These are phyloP conservation scores for Tenebrio molitor DNA, from an alignment of 1,140 invertebrate genomes.

Conservation along the genomic window DNA sequence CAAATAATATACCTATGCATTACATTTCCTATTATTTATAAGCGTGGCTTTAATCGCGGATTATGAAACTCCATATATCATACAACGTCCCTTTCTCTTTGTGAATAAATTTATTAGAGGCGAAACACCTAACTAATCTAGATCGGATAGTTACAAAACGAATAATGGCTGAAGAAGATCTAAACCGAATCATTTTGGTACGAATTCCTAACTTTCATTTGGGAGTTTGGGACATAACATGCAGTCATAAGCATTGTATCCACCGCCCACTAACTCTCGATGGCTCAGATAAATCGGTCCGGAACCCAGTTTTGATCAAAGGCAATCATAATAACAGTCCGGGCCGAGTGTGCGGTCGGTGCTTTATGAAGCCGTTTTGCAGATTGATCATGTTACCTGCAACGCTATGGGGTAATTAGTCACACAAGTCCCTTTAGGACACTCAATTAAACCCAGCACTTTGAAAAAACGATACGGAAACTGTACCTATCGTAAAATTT, in stretches of 20 bases:
- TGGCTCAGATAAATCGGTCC: slow-evolving; percentile 43
- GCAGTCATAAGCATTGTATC: too few relatives aligned
- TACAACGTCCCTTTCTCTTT: slow-evolving; percentile 42
- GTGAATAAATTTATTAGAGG: slow-evolving; percentile 31
- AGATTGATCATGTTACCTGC: slow-evolving; percentile 38
- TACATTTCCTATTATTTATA: slow-evolving; percentile 47
- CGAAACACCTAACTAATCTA: slow-evolving; percentile 16
- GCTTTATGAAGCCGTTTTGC: slow-evolving; percentile 44
- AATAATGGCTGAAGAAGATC: background rate
- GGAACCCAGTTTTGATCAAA: slow-evolving; percentile 43
- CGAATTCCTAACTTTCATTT: slow-evolving; percentile 26
- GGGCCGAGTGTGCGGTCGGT: slow-evolving; percentile 28
- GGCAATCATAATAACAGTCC: slow-evolving; percentile 45
- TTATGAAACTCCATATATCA: slow-evolving; percentile 43
- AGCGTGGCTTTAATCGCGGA: slow-evolving; percentile 39
- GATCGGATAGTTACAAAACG: background rate
- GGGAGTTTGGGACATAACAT: too few relatives aligned
- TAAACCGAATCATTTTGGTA: slow-evolving; percentile 8
- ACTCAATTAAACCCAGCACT: background rate
- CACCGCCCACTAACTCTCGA: slow-evolving; percentile 28
- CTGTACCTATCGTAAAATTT: too few relatives aligned
- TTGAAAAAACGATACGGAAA: too few relatives aligned
- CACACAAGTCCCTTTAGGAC: slow-evolving; percentile 16
- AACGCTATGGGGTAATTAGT: slow-evolving; percentile 34
- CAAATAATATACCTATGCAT: slow-evolving; percentile 38